A percentile compares a stretch with the other conserved stretches of the same genome.
phyloP scores from a whole-genome alignment of 2,888 invertebrate genomes.

The Diabrotica balteata region DNA sequence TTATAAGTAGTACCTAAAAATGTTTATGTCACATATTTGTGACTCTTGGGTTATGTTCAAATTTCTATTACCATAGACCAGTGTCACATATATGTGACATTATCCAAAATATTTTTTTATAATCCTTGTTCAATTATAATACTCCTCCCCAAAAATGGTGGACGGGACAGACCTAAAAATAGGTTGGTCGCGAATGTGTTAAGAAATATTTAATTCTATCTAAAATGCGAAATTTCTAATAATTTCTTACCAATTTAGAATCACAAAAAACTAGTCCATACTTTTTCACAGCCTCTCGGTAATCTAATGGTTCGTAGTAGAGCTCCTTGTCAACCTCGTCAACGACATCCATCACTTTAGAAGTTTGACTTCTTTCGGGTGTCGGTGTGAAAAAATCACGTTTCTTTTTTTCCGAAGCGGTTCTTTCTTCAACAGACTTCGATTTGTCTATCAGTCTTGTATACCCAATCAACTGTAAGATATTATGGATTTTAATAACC shows the following conservation, averaged over 20 bases:
- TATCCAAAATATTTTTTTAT: too few species aligned
- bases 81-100: too few species aligned
- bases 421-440: slow-evolving; percentile 39
- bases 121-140: too few species aligned
- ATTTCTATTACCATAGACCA: too few species aligned
- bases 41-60: too few species aligned
- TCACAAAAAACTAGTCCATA: slow-evolving; percentile 63
- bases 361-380: not conserved
- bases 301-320: slow-evolving; percentile 60
- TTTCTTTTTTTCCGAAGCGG: slow-evolving; percentile 32
- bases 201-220: not conserved
- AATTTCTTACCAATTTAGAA: slow-evolving; percentile 47
- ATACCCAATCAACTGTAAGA: slow-evolving; percentile 52
- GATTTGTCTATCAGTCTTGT: slow-evolving; percentile 46
- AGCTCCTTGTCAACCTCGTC: slow-evolving; percentile 4
- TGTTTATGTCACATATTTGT: too few species aligned
- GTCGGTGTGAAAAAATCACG: slow-evolving; percentile 28
- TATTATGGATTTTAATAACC: too few species aligned
- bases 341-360: not conserved
- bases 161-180: too few species aligned
- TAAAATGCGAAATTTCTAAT: not conserved
- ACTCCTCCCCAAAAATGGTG: too few species aligned
- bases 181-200: too few species aligned
- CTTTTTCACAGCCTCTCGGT: slow-evolving; percentile 60
- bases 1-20: too few species aligned